Evolutionary conservation across 92 coral and sea anemone species (phyloP).

Genomic region (Hydrozoanthus gracilis): DNA sequence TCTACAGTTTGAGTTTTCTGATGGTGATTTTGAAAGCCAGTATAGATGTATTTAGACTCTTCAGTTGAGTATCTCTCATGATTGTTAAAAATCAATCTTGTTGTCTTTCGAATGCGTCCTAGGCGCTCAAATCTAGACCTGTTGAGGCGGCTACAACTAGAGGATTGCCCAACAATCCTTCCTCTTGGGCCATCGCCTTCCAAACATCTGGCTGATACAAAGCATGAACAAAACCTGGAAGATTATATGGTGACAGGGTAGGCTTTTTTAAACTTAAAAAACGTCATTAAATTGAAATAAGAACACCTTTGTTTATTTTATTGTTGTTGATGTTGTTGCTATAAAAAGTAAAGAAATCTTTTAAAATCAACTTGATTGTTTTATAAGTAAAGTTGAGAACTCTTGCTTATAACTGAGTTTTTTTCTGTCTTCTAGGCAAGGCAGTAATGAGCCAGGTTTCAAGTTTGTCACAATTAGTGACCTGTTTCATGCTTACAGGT

Average conservation of each 20-base stretch:
- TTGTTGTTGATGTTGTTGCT: background rate
- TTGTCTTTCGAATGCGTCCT: background rate
- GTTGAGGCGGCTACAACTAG: conserved; percentile 29
- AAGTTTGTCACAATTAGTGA: conserved; percentile 72
- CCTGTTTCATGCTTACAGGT: conserved; percentile 75
- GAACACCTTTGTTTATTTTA: background rate
- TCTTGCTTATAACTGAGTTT: no score
- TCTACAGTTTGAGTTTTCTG: no score
- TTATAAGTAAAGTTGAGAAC: no score
- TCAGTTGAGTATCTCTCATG: background rate
- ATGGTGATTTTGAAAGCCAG: no score
- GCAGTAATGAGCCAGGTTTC: conserved; percentile 41
- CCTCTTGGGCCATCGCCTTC: conserved; percentile 33
- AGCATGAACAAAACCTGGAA: background rate
- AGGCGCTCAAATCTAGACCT: conserved; percentile 34
- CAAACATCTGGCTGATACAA: background rate
- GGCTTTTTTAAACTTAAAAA: background rate
- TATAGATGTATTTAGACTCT: background rate
- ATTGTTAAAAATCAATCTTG: background rate
- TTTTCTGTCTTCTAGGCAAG: background rate
- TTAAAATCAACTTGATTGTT: background rate
- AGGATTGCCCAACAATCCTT: conserved; percentile 27
- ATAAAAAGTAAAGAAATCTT: background rate
- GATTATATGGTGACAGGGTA: conserved; percentile 7
- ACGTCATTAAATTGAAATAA: background rate